phyloP scores from a whole-genome alignment of 2,797 vertebrate species.

The Pterois miles region DNA sequence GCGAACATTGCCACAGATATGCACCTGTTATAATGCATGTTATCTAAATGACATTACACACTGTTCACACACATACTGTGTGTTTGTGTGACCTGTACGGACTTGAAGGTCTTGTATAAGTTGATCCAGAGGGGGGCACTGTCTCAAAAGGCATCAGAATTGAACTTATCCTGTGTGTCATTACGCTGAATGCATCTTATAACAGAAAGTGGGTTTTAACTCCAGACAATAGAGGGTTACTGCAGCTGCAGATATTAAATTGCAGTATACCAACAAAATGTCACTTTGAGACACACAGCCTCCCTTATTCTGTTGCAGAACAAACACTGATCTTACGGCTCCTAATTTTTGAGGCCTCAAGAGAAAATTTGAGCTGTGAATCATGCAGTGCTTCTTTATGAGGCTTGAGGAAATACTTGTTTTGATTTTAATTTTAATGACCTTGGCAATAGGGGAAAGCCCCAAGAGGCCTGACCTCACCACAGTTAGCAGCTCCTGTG shows the following conservation, averaged over 20 bases:
- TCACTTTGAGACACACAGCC: not conserved
- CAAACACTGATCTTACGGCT: too few relatives aligned
- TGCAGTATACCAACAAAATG: not conserved
- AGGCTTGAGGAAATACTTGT: slow-evolving; percentile 38
- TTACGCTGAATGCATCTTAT: not conserved
- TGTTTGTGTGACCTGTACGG: not conserved
- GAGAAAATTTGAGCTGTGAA: slow-evolving; percentile 46
- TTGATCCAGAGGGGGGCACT: slow-evolving; percentile 70
- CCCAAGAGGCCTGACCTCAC: slow-evolving; percentile 49
- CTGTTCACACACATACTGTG: not conserved
- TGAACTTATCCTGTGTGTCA: not conserved
- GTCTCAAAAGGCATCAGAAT: slow-evolving; percentile 57
- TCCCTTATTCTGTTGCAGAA: slow-evolving; percentile 9
- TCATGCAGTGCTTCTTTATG: slow-evolving; percentile 56
- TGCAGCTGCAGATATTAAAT: not conserved
- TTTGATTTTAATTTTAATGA: slow-evolving; percentile 52
- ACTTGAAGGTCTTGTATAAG: not conserved
- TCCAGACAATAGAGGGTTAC: not conserved
- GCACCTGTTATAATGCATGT: slow-evolving; percentile 29
- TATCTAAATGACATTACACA: not conserved
- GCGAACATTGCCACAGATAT: slow-evolving; percentile 19
- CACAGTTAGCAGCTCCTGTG: slow-evolving; percentile 59
- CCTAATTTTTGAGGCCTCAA: slow-evolving; percentile 21
- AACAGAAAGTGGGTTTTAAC: not conserved
- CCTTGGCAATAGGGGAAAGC: slow-evolving; percentile 50